Conservation (phyloP, 1,140 invertebrate genomes). For the Bathynomus jamesi region DNA sequence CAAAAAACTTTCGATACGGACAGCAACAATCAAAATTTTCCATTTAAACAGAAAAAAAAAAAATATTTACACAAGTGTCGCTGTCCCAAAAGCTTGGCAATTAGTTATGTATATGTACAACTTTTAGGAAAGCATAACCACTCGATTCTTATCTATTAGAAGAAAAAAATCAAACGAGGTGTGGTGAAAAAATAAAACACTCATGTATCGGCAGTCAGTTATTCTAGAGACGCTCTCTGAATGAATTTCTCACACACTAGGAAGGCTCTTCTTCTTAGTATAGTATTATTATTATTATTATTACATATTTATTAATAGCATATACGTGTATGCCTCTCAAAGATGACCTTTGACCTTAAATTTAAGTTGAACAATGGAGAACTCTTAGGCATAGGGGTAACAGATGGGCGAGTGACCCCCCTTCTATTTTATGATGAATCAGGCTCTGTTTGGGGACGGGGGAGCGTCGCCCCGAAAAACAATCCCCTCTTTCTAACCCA, state of each 20-base stretch:
- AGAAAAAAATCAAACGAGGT: not conserved
- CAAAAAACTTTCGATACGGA: not conserved
- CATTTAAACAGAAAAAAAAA: not conserved
- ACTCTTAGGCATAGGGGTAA: not conserved
- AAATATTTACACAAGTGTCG: not conserved
- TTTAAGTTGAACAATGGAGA: not conserved
- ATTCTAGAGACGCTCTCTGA: not conserved
- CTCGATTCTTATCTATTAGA: not conserved
- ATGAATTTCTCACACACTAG: not conserved
- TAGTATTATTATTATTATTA: not conserved
- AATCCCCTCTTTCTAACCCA: conserved; percentile 44
- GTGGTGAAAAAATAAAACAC: not conserved
- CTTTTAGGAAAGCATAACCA: not conserved
- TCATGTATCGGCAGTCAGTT: not conserved
- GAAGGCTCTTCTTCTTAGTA: not conserved
- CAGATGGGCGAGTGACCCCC: not conserved
- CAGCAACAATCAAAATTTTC: not conserved
- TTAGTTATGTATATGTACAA: not conserved
- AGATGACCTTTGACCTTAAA: not conserved
- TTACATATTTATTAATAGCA: not conserved
- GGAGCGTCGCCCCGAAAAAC: not conserved
- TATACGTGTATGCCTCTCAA: not conserved
- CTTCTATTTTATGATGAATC: not conserved
- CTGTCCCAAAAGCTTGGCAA: not conserved
- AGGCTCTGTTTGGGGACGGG: not conserved